Percentiles rank a stretch among this genome's conserved stretches.
Conservation (phyloP, 2,888 invertebrate genomes). For the Tyria jacobaeae region DNA sequence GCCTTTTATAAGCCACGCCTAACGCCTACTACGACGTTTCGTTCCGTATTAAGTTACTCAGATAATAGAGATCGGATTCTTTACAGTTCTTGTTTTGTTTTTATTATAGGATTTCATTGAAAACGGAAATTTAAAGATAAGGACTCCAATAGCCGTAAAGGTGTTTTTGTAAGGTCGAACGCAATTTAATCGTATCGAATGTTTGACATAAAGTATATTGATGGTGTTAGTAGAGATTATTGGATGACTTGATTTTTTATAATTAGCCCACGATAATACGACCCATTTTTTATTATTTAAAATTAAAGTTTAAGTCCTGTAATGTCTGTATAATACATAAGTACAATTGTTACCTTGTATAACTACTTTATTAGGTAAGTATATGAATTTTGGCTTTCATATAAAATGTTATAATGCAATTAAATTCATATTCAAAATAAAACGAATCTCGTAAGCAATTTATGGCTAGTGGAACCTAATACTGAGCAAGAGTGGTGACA, state of each 20-base stretch:
- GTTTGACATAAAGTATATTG: constrained; percentile 42
- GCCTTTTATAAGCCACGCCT: constrained; percentile 56
- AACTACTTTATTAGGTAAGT: no score
- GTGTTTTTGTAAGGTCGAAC: constrained; percentile 48
- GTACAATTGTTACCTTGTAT: no score
- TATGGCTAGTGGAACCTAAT: no score
- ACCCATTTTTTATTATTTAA: no score
- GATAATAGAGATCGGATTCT: constrained; percentile 70
- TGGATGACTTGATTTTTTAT: constrained; percentile 37
- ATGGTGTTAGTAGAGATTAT: constrained; percentile 32
- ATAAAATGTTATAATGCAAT: no score
- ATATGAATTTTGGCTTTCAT: no score
- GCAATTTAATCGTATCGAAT: constrained; percentile 50
- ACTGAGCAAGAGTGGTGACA: no score
- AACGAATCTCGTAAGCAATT: no score
- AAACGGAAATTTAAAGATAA: constrained; percentile 60
- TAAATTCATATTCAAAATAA: no score
- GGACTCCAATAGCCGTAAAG: constrained; percentile 56
- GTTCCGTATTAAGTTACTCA: constrained; percentile 71
- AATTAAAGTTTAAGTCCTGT: no score
- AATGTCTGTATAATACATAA: no score
- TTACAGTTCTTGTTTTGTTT: constrained; percentile 57
- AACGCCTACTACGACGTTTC: constrained; percentile 70
- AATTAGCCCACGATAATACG: constrained; percentile 14
- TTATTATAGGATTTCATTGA: constrained; percentile 64